These are phyloP conservation scores for Poecilia picta DNA, from an alignment of 2,797 vertebrate species.

Conservation along the genomic window DNA sequence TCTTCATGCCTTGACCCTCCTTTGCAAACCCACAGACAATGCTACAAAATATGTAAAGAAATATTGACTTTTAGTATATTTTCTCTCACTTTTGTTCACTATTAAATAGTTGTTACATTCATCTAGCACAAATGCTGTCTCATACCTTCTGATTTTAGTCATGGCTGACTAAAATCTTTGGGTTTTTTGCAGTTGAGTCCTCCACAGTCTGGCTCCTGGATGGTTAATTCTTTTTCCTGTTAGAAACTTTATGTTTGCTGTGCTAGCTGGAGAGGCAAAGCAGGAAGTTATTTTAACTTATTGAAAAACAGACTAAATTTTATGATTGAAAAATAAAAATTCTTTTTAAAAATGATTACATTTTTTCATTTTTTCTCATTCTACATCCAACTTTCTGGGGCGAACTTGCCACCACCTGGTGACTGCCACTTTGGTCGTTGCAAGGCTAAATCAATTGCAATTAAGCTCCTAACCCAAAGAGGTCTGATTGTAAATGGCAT, in stretches of 20 bases:
- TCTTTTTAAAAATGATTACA: too few species aligned
- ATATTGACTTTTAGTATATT: not conserved
- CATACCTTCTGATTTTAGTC: not conserved
- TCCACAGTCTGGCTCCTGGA: not conserved
- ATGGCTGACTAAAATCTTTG: not conserved
- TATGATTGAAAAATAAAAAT: too few species aligned
- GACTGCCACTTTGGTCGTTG: not conserved
- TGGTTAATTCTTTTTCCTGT: not conserved
- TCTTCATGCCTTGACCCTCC: not conserved
- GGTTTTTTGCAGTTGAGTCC: too few species aligned
- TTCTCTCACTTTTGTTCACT: not conserved
- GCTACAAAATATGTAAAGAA: not conserved
- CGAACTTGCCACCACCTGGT: too few species aligned
- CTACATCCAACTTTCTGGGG: too few species aligned
- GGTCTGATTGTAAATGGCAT: not conserved
- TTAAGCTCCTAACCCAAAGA: not conserved
- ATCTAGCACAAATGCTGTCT: not conserved
- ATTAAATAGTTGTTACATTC: not conserved
- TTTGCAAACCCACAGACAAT: not conserved
- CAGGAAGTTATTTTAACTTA: not conserved
- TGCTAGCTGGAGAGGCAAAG: too few species aligned
- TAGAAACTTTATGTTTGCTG: not conserved
- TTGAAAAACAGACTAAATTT: not conserved
- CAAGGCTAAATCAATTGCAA: not conserved
- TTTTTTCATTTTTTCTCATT: too few species aligned